phyloP scores from a whole-genome alignment of 1,140 invertebrate genomes.

The Polypedilum vanderplanki region DNA sequence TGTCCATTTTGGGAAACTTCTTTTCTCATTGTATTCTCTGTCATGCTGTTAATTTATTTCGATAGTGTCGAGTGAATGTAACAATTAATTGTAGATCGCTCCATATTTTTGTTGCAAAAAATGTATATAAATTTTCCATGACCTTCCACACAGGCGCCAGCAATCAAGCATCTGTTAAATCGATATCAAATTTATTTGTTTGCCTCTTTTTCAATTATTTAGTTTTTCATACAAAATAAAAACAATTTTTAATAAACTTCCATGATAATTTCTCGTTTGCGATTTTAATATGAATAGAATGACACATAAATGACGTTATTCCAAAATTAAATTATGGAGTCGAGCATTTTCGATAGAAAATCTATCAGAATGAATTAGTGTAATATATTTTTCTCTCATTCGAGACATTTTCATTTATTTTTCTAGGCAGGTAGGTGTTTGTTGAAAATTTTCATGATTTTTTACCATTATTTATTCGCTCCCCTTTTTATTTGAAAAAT shows the following conservation, averaged over 20 bases:
- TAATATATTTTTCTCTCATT: background rate
- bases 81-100: conserved; percentile 22
- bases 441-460: too few species aligned
- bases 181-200: background rate
- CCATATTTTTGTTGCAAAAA: background rate
- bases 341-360: background rate
- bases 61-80: background rate
- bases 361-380: background rate
- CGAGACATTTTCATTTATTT: too few species aligned
- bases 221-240: background rate
- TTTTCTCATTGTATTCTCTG: background rate
- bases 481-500: too few species aligned
- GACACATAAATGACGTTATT: too few species aligned
- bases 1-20: background rate
- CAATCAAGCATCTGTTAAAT: conserved; percentile 19
- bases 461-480: too few species aligned
- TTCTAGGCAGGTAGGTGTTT: too few species aligned
- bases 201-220: background rate
- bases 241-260: background rate
- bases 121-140: background rate
- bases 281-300: too few species aligned
- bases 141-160: conserved; percentile 15
- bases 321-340: background rate
- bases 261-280: too few species aligned
- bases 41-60: background rate